Percentiles rank a stretch among this genome's conserved stretches.
Conservation (phyloP, 1,140 invertebrate species). For the Popillia japonica region DNA sequence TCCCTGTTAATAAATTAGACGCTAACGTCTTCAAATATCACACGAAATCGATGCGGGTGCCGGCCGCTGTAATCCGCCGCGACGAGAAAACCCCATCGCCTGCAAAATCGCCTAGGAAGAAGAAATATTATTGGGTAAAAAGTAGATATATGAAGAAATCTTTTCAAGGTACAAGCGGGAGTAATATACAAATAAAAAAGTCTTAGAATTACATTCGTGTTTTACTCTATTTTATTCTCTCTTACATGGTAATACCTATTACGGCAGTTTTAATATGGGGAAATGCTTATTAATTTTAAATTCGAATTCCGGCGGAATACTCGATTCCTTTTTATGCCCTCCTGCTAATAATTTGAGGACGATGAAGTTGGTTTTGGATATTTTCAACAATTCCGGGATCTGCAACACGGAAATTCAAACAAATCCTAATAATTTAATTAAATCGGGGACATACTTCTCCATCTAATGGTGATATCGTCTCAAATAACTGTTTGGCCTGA, state of each 20-base stretch:
- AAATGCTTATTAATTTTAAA: slow-evolving; percentile 89
- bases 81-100: slow-evolving; percentile 40
- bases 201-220: background rate
- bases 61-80: slow-evolving; percentile 25
- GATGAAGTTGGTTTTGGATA: slow-evolving; percentile 94
- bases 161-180: background rate
- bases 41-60: background rate
- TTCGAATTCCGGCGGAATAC: slow-evolving; percentile 86
- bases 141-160: slow-evolving; percentile 38
- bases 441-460: slow-evolving; percentile 78
- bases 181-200: background rate
- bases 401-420: slow-evolving; percentile 62
- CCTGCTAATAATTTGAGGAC: slow-evolving; percentile 90
- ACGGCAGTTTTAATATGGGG: slow-evolving; percentile 80
- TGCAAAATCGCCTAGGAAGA: slow-evolving; percentile 37
- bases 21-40: slow-evolving; percentile 43
- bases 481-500: slow-evolving; percentile 85
- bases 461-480: slow-evolving; percentile 78
- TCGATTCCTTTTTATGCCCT: slow-evolving; percentile 88
- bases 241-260: slow-evolving; percentile 6
- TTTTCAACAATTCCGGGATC: slow-evolving; percentile 84
- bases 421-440: background rate
- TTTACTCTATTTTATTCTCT: background rate
- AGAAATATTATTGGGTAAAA: slow-evolving; percentile 40
- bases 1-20: slow-evolving; percentile 41